These are phyloP conservation scores for Coregonus suidteri DNA, from an alignment of 2,797 vertebrate species.

Conservation along the genomic window DNA sequence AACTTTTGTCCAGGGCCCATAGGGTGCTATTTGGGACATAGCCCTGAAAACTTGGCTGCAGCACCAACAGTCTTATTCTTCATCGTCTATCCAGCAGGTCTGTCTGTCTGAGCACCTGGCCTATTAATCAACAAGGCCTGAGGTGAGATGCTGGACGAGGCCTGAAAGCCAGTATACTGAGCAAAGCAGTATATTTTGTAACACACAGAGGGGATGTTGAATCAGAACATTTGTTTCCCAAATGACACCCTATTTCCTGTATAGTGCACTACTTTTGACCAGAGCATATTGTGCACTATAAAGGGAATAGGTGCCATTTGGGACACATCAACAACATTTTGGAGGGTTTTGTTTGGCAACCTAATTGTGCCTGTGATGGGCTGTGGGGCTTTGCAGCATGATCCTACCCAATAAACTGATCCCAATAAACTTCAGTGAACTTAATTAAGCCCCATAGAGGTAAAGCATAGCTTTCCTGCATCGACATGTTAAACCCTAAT, in stretches of 20 bases:
- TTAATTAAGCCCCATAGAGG: slow-evolving; percentile 33
- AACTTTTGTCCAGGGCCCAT: neutral
- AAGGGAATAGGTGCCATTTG: neutral
- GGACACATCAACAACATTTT: slow-evolving; percentile 16
- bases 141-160: slow-evolving; percentile 13
- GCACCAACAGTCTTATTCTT: neutral
- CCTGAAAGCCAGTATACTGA: slow-evolving; percentile 24
- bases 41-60: neutral
- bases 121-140: slow-evolving; percentile 37
- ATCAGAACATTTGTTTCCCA: slow-evolving; percentile 1
- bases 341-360: slow-evolving; percentile 29
- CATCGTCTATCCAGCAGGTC: neutral
- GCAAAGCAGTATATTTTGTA: too few species aligned
- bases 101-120: neutral
- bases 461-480: slow-evolving; percentile 23
- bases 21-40: neutral
- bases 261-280: too few species aligned
- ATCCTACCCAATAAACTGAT: slow-evolving; percentile 45
- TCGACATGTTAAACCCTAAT: slow-evolving; percentile 22
- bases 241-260: neutral
- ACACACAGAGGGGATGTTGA: slow-evolving; percentile 35
- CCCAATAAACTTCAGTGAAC: slow-evolving; percentile 36
- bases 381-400: slow-evolving; percentile 28
- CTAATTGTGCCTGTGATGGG: slow-evolving; percentile 21
- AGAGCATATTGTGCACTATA: neutral